Evolutionary conservation across 2,797 vertebrate genomes (phyloP).

Genomic region (Myoxocephalus aenaeus): DNA sequence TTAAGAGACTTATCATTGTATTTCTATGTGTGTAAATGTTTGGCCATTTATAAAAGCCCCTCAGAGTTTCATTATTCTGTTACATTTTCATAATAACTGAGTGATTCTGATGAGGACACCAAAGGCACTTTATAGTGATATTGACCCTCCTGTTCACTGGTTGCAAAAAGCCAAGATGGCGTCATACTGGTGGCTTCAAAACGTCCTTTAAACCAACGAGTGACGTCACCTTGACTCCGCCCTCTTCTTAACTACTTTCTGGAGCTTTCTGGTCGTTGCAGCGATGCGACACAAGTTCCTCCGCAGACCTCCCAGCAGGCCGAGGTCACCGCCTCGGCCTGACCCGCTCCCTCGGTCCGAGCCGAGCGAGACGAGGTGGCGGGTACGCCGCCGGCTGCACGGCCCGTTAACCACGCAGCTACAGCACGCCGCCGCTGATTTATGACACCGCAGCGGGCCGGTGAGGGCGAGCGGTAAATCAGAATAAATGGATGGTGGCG

Average conservation of each 20-base stretch:
- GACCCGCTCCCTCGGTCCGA: not conserved
- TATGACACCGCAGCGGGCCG: slow-evolving; percentile 60
- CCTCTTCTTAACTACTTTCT: not conserved
- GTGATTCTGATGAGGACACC: no score
- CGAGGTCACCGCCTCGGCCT: not conserved
- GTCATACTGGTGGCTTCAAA: not conserved
- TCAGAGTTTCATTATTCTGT: no score
- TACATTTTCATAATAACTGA: no score
- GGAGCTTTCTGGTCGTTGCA: not conserved
- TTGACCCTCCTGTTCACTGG: no score
- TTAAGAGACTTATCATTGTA: no score
- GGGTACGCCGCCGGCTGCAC: slow-evolving; percentile 15
- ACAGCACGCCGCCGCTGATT: slow-evolving; percentile 47
- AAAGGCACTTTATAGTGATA: no score
- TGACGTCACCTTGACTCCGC: not conserved
- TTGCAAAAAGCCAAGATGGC: no score
- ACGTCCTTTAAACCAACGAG: not conserved
- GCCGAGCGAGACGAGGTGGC: slow-evolving; percentile 22
- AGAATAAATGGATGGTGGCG: slow-evolving; percentile 55
- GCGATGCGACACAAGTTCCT: not conserved
- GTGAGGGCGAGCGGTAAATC: slow-evolving; percentile 62
- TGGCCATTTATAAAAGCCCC: no score
- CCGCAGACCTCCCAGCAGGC: not conserved
- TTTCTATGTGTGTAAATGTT: no score
- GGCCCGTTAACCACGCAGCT: slow-evolving; percentile 55